These are phyloP conservation scores for Amphiduros pacificus DNA, from an alignment of 2,888 invertebrate species.

Conservation along the genomic window DNA sequence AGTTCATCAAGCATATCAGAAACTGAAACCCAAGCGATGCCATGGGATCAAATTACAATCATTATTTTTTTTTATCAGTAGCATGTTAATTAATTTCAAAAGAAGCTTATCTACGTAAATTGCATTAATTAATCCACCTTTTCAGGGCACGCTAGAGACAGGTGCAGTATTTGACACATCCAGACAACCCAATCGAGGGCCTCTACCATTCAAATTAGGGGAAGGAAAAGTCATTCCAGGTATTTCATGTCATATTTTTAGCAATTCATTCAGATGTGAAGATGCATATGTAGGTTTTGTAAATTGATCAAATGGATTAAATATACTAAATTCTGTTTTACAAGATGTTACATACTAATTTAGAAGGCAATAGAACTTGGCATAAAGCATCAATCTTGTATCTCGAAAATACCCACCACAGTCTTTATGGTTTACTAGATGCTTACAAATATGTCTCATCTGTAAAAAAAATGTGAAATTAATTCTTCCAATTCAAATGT, in stretches of 20 bases:
- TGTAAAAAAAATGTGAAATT: background rate
- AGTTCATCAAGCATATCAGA: constrained; percentile 3
- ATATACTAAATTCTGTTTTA: background rate
- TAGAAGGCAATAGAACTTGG: background rate
- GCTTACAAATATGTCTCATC: no score
- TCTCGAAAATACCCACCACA: no score
- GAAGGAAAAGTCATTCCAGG: constrained; percentile 30
- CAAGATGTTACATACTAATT: background rate
- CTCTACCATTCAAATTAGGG: constrained; percentile 27
- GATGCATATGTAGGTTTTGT: background rate
- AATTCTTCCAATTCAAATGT: background rate
- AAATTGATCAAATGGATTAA: background rate
- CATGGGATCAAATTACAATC: no score
- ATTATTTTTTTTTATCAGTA: no score
- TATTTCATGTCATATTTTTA: background rate
- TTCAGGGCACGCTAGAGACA: constrained; percentile 28
- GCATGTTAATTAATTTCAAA: no score
- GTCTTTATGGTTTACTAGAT: no score
- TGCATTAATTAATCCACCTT: background rate
- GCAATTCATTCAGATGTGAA: background rate
- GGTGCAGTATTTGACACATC: constrained; percentile 32
- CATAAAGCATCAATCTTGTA: no score
- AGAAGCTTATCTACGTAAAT: no score
- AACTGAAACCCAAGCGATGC: background rate
- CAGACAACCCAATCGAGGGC: constrained; percentile 26